phyloP scores from a whole-genome alignment of 2,888 invertebrate species.

The Mythimna lalbum region DNA sequence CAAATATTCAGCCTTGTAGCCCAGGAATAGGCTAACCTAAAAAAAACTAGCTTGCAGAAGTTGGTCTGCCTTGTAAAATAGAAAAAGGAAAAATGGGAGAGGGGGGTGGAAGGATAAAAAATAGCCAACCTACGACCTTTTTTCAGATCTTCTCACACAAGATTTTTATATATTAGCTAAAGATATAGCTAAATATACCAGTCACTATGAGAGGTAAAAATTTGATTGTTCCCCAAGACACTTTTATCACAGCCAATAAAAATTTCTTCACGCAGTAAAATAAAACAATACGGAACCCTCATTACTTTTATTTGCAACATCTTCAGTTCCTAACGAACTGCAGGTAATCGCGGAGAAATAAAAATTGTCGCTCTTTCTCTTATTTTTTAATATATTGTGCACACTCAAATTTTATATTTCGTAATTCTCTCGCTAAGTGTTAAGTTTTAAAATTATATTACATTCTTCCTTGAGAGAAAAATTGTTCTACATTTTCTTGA shows the following conservation, averaged over 20 bases:
- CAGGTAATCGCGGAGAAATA: constrained; percentile 50
- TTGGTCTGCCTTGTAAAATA: no score
- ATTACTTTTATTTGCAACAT: constrained; percentile 19
- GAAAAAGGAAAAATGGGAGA: no score
- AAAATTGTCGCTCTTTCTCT: constrained; percentile 33
- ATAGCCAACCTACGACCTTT: no score
- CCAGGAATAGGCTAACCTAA: no score
- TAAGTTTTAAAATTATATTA: neutral
- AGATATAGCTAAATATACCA: no score
- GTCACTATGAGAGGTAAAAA: neutral
- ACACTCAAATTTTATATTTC: constrained; percentile 42
- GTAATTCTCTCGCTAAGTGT: constrained; percentile 6
- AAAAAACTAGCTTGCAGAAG: no score
- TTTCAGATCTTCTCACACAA: no score
- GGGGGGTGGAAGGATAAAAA: no score
- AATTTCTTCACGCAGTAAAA: constrained; percentile 10
- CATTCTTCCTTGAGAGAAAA: neutral
- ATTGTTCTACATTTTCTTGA: neutral
- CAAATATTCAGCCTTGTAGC: neutral
- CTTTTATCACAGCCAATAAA: constrained; percentile 6
- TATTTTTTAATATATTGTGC: constrained; percentile 45
- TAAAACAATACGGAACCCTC: constrained; percentile 37
- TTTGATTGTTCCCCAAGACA: neutral
- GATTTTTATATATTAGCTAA: neutral
- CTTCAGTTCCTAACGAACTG: constrained; percentile 37